Conservation (phyloP, 2,888 invertebrate species). For the Acleris literana region DNA sequence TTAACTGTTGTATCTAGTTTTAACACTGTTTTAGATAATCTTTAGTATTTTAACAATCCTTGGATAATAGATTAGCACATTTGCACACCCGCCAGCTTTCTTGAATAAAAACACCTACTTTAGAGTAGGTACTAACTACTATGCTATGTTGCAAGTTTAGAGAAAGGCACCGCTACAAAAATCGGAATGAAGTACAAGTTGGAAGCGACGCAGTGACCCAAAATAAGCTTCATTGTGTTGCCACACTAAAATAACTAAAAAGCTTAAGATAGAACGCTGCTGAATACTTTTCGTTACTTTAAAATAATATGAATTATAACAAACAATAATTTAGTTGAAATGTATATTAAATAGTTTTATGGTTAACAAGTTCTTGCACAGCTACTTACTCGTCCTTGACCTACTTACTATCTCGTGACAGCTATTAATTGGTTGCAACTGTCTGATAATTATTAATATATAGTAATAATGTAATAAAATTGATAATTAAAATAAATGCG, state of each 20-base stretch:
- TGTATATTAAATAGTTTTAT: neutral
- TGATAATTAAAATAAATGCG: too few relatives aligned
- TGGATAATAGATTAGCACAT: constrained; percentile 64
- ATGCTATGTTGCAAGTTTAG: constrained; percentile 82
- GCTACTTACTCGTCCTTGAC: constrained; percentile 58
- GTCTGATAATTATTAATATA: neutral
- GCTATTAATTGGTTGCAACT: constrained; percentile 1
- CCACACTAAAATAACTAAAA: constrained; percentile 62
- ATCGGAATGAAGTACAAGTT: constrained; percentile 78
- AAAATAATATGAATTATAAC: neutral
- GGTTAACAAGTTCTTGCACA: neutral
- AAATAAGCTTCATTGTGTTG: constrained; percentile 82
- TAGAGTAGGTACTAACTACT: constrained; percentile 47
- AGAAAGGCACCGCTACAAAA: constrained; percentile 83
- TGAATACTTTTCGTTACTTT: constrained; percentile 11
- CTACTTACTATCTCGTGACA: constrained; percentile 64
- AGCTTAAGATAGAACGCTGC: constrained; percentile 57
- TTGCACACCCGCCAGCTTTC: constrained; percentile 84
- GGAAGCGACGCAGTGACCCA: constrained; percentile 82
- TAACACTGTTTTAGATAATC: constrained; percentile 58
- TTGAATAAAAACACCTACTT: constrained; percentile 77
- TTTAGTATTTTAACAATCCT: constrained; percentile 57
- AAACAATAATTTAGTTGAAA: neutral
- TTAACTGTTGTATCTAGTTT: constrained; percentile 65
- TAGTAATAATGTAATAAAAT: neutral